Evolutionary conservation across 2,888 invertebrate species (phyloP), one percentile per base, ranked within the genome.

Genomic region (Hypomecis punctinalis): DNA sequence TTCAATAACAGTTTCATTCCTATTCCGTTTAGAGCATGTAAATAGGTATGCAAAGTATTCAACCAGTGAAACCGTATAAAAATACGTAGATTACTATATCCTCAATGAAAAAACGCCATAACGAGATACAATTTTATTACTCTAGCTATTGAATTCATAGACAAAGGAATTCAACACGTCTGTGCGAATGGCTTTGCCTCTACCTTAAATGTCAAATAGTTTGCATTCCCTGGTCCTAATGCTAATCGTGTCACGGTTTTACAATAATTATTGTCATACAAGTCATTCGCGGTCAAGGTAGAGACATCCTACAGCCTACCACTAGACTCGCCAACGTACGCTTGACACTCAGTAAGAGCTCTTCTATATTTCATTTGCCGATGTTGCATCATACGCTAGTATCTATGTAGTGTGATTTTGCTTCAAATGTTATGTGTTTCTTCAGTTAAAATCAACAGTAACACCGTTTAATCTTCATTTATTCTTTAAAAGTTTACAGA

Each of bases 201-300:
- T 48, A 33, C 70, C 74, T 73, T 79, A 76, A 82, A 82, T 78
- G 82, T 77, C 75, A 76, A 52, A 73, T 62, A 65, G 76, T 74
- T 76, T 69, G 72, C 69, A 72, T 63, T 72, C 48, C 61, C 60
- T 80, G 72, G 69, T 65, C 66, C 61, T 66, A 78, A 73, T 80
- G 77, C 76, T 80, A 88, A 89, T 83, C 84, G 83, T 89, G 90
- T 89, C 89, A 90, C 76, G 89, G 90, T 77, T 84, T 70, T 69
- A 70, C 72, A 76, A 79, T 68, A 73, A 83, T 85, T 82, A 81
- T 81, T 79, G 77, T 61, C 64, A 52, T 67, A 69, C 70, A 76
- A 73, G 75, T 76, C 76, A 77, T 76, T 80, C 76, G 82, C 79
- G 90, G 91, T 90, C 93, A 93, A 93, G 92, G 92, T 80, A 70